Evolutionary conservation across 2,797 vertebrate species (phyloP).

Genomic region (Thripadectes ignobilis): DNA sequence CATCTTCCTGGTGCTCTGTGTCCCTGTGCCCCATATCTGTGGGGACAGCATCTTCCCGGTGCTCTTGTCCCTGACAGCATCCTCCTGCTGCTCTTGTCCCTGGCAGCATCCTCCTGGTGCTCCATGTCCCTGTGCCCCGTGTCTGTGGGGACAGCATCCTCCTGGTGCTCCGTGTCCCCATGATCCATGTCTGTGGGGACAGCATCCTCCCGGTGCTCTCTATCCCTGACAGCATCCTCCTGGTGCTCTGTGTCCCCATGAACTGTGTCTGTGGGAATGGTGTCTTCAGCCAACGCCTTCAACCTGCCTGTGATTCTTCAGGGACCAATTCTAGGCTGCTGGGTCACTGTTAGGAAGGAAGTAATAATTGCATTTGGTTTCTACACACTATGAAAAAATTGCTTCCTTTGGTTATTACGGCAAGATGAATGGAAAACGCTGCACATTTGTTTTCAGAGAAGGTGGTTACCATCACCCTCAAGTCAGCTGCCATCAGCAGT

Average conservation of each 20-base stretch:
- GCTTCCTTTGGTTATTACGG: not conserved
- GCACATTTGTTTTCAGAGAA: not conserved
- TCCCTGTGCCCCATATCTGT: not conserved
- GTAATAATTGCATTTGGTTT: not conserved
- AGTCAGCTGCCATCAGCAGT: not conserved
- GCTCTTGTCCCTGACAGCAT: not conserved
- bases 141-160: not conserved
- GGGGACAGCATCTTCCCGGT: not conserved
- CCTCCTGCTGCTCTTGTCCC: not conserved
- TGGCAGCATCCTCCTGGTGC: not conserved
- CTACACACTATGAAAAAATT: not conserved
- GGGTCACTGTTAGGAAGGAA: not conserved
- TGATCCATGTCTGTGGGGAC: not conserved
- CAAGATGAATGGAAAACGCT: not conserved
- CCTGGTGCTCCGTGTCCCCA: not conserved
- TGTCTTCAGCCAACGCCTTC: not conserved
- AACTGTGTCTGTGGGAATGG: not conserved
- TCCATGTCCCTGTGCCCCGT: fast-evolving
- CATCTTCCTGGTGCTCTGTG: not conserved
- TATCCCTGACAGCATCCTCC: too few species aligned
- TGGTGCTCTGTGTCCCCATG: not conserved
- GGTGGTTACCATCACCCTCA: not conserved
- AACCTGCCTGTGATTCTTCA: not conserved
- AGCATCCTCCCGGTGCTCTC: not conserved
- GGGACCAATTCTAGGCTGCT: not conserved